Base-by-base conservation (phyloP, 2,113 vertebrate species). In the Muscicapa adusta region DNA sequence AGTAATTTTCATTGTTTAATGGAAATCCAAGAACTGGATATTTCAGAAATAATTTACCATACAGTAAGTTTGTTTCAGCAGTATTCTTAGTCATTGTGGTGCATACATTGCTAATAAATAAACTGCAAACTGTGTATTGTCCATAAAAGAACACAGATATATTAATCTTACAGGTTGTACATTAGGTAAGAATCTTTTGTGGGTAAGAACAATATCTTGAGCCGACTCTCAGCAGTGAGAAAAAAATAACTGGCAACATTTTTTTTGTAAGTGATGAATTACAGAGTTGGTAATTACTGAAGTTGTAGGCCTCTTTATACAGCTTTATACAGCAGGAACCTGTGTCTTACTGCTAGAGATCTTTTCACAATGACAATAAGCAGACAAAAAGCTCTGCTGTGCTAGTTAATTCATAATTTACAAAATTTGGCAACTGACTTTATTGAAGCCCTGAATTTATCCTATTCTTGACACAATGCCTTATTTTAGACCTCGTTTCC, bases 1-100 rank as follows among this genome's bases (percentile, higher is more conserved):
- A 78, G 48, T 77, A 97, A 93, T 50, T 66, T 95, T 92, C 29
- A 71, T 79, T 91, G 24, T 87, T 94, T 91, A 95, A 88, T 60
- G 15, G 47, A 83, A 82, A 83, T 12, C 23, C 43, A 67, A 34
- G 34, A 74, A 81, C 5, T 50, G 12, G 7, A 14, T 72, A 25
- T 6, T 51, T 51, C 4, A 20, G 33, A 76, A 92, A 86, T 53
- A 80, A 90, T 89, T 88, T 91, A 45, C 24, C 47, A 14, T 40
- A 22, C 5, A 50, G 68, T 62, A 34, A 70, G 8, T 62, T 67
- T 29, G 5, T 82, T 78, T 84, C 63, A 61, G 47, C 19, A 53
- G 22, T 14, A 60, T 34, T 56, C 14, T 85, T 38, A 34, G 50
- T 47, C 56, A 71, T 53, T 63, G 4, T 76, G 14, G 7, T 45